Conservation (phyloP, 1,140 invertebrate species). For the Bombus cullumanus region DNA sequence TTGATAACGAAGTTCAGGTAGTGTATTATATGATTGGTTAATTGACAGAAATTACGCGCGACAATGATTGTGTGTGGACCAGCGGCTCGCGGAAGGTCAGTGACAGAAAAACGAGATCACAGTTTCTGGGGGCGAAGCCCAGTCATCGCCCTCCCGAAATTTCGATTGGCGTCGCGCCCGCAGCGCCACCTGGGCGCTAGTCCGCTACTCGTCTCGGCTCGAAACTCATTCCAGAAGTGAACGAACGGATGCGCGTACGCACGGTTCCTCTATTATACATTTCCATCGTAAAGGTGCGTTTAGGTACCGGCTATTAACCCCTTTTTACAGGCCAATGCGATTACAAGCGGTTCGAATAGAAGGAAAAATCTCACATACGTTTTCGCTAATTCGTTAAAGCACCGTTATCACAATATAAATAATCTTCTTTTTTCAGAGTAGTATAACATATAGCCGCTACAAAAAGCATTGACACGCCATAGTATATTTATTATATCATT, state of each 20-base stretch:
- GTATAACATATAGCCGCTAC: neutral
- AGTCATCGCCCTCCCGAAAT: constrained; percentile 62
- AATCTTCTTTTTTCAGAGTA: neutral
- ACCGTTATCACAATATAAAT: neutral
- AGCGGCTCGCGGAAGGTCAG: constrained; percentile 59
- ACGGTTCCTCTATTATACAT: constrained; percentile 15
- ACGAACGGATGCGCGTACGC: constrained; percentile 52
- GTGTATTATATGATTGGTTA: neutral
- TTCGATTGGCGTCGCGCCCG: constrained; percentile 20
- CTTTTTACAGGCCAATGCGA: neutral
- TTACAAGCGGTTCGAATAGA: neutral
- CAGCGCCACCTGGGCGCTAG: neutral
- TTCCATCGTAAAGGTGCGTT: constrained; percentile 16
- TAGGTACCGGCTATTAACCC: neutral
- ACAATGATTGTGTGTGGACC: neutral
- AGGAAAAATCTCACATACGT: neutral
- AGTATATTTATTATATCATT: too few species aligned
- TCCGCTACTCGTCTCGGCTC: neutral
- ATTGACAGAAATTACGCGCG: neutral
- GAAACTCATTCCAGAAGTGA: constrained; percentile 45
- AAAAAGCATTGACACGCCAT: too few species aligned
- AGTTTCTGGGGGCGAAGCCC: constrained; percentile 46
- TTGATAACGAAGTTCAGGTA: neutral
- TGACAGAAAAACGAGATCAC: constrained; percentile 56
- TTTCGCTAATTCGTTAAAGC: neutral